phyloP scores from a whole-genome alignment of 2,113 vertebrate species.

The Garra rufa region DNA sequence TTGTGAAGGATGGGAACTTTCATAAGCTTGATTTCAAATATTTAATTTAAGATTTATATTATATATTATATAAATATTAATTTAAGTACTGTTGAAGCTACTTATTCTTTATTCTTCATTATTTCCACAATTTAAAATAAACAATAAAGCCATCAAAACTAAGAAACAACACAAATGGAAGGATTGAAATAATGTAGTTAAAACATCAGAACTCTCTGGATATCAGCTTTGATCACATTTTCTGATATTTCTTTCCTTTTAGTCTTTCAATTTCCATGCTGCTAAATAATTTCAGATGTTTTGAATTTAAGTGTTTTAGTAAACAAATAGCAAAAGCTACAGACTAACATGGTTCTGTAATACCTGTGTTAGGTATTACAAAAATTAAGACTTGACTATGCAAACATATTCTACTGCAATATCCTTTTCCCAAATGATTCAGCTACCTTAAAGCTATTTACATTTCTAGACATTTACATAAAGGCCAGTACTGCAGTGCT shows the following conservation, averaged over 20 bases:
- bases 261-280: not conserved
- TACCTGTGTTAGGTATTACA: no score
- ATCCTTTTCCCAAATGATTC: conserved; percentile 9
- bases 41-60: not conserved
- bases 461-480: not conserved
- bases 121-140: not conserved
- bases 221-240: not conserved
- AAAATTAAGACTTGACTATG: not conserved
- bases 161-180: not conserved
- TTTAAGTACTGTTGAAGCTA: no score
- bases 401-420: not conserved
- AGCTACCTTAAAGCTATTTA: not conserved
- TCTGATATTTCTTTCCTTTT: not conserved
- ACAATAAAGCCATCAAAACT: not conserved
- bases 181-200: not conserved
- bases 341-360: not conserved
- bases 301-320: not conserved
- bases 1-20: not conserved
- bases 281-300: not conserved
- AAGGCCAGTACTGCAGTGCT: conserved; percentile 2
- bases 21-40: not conserved
- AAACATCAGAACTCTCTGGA: not conserved
- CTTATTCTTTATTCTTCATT: not conserved
- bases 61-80: no score
- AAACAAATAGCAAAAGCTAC: not conserved